Evolutionary conservation across 1,140 invertebrate species (phyloP).

Genomic region (Brachionus sp.): DNA sequence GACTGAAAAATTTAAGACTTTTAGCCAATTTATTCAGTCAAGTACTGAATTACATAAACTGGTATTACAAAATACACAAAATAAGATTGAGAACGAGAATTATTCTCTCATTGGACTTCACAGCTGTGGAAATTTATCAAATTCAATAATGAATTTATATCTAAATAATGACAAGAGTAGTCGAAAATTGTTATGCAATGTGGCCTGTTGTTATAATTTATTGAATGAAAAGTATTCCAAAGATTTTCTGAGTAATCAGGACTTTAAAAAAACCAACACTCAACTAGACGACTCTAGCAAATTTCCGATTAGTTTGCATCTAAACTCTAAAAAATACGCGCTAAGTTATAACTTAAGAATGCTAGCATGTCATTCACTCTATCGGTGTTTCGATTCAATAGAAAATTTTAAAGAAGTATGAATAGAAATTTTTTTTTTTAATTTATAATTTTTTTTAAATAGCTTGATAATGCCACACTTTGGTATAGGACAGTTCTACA

Average conservation of each 20-base stretch:
- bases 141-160: slow-evolving; percentile 52
- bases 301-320: slow-evolving; percentile 69
- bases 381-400: slow-evolving; percentile 63
- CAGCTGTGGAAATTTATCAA: slow-evolving; percentile 53
- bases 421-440: not conserved
- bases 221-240: slow-evolving; percentile 51
- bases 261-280: slow-evolving; percentile 41
- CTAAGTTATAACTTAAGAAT: slow-evolving; percentile 76
- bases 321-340: slow-evolving; percentile 62
- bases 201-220: slow-evolving; percentile 56
- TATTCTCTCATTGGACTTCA: slow-evolving; percentile 52
- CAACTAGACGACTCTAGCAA: slow-evolving; percentile 46
- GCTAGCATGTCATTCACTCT: slow-evolving; percentile 73
- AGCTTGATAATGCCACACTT: slow-evolving; percentile 13
- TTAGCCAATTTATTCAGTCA: slow-evolving; percentile 42
- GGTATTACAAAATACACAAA: not conserved
- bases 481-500: slow-evolving; percentile 39
- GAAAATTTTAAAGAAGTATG: slow-evolving; percentile 51
- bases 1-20: not conserved
- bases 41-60: slow-evolving; percentile 31
- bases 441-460: not conserved
- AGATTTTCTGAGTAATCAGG: slow-evolving; percentile 52
- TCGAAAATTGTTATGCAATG: slow-evolving; percentile 49
- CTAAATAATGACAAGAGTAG: slow-evolving; percentile 47
- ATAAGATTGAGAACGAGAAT: slow-evolving; percentile 9